A percentile compares a stretch with the other conserved stretches of the same genome.
Conservation (phyloP, 2,797 vertebrate species). For the Danio albolineatus region DNA sequence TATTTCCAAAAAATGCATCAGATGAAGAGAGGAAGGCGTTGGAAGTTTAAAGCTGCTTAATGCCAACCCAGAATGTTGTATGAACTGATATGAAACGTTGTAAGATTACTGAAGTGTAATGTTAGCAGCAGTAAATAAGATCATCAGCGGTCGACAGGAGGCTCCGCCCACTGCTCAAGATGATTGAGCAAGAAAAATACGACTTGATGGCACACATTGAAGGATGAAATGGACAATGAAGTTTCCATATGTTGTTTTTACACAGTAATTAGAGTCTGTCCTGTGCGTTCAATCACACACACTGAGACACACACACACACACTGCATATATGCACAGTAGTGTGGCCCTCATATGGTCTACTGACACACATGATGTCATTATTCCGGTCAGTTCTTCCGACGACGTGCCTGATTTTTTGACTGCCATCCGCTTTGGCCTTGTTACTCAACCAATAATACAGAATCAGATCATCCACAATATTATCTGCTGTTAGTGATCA, state of each 20-base stretch:
- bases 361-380: conserved; percentile 61
- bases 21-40: too few species aligned
- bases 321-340: too few species aligned
- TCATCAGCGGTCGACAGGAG: conserved; percentile 26
- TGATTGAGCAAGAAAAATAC: conserved; percentile 80
- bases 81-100: conserved; percentile 42
- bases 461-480: conserved; percentile 23
- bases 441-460: background rate
- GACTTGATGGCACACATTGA: conserved; percentile 84
- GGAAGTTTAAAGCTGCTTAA: conserved; percentile 3
- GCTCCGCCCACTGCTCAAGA: conserved; percentile 65
- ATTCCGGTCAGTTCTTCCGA: conserved; percentile 60
- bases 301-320: conserved; percentile 54
- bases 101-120: conserved; percentile 65
- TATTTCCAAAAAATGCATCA: too few species aligned
- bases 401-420: conserved; percentile 22
- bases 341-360: background rate
- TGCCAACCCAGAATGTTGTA: background rate
- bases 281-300: conserved; percentile 30
- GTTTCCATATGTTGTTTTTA: conserved; percentile 90
- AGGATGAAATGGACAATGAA: conserved; percentile 91
- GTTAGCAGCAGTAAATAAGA: conserved; percentile 67
- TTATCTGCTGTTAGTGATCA: conserved; percentile 12
- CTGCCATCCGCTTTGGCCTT: background rate
- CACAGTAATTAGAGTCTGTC: conserved; percentile 89